phyloP scores from a whole-genome alignment of 1,140 invertebrate genomes.

The Aphelenchoides fujianensis region DNA sequence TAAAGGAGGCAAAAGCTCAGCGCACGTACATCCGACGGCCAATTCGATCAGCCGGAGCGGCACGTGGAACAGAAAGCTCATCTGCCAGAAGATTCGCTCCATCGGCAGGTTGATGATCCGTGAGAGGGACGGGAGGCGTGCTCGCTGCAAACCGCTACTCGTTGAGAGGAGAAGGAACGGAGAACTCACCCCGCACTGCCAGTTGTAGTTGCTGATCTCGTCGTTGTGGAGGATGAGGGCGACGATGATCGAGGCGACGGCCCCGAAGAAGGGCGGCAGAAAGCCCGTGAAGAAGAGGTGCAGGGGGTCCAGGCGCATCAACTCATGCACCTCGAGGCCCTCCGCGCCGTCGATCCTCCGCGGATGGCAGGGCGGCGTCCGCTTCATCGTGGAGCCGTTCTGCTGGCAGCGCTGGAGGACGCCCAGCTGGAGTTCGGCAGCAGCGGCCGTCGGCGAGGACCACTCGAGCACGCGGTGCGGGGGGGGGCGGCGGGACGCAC shows the following conservation, averaged over 20 bases:
- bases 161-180: background rate
- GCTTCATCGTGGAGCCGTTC: slow-evolving; percentile 4
- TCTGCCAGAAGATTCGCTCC: slow-evolving; percentile 57
- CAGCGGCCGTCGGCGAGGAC: background rate
- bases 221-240: slow-evolving; percentile 60
- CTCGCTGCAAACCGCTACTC: slow-evolving; percentile 42
- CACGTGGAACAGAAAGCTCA: slow-evolving; percentile 55
- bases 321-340: slow-evolving; percentile 23
- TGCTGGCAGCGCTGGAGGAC: background rate
- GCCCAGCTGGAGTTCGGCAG: background rate
- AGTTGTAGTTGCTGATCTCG: slow-evolving; percentile 61
- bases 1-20: slow-evolving; percentile 6
- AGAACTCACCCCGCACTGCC: slow-evolving; percentile 59
- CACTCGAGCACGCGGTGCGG: background rate
- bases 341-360: slow-evolving; percentile 14
- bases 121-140: slow-evolving; percentile 56
- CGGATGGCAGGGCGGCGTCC: slow-evolving; percentile 7
- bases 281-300: slow-evolving; percentile 57
- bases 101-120: slow-evolving; percentile 56
- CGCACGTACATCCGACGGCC: slow-evolving; percentile 46
- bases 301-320: slow-evolving; percentile 48
- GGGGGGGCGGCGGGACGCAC: background rate
- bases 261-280: slow-evolving; percentile 59
- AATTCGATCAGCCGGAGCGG: slow-evolving; percentile 47
- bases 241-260: slow-evolving; percentile 56